These are phyloP conservation scores for Drosophila demipolita DNA, from an alignment of 2,888 invertebrate species.

Conservation along the genomic window DNA sequence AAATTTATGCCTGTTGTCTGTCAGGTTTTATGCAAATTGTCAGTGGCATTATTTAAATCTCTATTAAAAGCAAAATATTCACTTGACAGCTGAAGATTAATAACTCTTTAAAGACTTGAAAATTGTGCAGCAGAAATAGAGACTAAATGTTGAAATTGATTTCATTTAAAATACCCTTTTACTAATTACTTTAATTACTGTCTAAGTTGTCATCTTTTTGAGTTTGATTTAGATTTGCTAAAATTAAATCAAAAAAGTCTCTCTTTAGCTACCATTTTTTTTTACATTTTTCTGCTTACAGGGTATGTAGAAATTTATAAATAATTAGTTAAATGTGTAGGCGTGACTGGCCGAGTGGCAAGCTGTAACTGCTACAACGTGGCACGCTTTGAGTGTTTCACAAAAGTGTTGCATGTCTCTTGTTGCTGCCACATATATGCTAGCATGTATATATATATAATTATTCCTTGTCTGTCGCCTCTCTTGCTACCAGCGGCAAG, in stretches of 20 bases:
- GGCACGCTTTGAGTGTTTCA: slow-evolving; percentile 53
- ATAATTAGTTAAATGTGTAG: slow-evolving; percentile 72
- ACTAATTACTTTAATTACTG: not conserved
- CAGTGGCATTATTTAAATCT: slow-evolving; percentile 60
- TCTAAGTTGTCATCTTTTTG: not conserved
- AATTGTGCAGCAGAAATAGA: not conserved
- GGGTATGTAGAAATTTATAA: slow-evolving; percentile 57
- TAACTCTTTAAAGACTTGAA: slow-evolving; percentile 61
- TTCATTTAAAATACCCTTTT: slow-evolving; percentile 9
- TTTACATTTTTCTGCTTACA: not conserved
- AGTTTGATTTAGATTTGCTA: not conserved
- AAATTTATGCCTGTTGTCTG: slow-evolving; percentile 23
- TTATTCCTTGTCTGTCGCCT: slow-evolving; percentile 64
- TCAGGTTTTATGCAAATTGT: slow-evolving; percentile 70
- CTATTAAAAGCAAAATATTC: slow-evolving; percentile 75
- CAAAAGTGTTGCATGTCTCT: slow-evolving; percentile 69
- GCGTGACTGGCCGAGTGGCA: slow-evolving; percentile 58
- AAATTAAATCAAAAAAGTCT: no score
- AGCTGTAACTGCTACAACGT: slow-evolving; percentile 25
- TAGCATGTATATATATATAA: slow-evolving; percentile 46
- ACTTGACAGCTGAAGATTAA: slow-evolving; percentile 74
- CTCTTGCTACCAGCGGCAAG: slow-evolving; percentile 47
- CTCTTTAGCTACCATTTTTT: not conserved
- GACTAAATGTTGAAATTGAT: not conserved
- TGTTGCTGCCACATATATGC: slow-evolving; percentile 24